Conservation (phyloP, 2,797 vertebrate species). For the Pelodytes ibericus region DNA sequence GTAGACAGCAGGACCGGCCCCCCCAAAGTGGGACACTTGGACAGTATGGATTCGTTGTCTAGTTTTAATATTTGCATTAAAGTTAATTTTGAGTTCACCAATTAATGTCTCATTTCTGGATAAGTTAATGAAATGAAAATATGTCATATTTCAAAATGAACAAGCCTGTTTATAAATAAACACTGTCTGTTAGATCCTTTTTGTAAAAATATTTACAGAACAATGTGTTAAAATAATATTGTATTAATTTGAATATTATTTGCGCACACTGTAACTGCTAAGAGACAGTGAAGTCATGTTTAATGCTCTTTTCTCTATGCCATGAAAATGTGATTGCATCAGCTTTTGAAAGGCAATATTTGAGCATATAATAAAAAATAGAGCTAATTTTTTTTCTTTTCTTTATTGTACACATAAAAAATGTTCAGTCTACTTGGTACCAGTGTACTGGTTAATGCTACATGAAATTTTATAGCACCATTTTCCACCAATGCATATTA, state of each 20-base stretch:
- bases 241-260: slow-evolving; percentile 9
- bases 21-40: too few species aligned
- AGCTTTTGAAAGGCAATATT: slow-evolving; percentile 27
- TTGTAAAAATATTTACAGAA: too few species aligned
- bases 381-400: slow-evolving; percentile 33
- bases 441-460: slow-evolving; percentile 54
- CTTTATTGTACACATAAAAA: slow-evolving; percentile 52
- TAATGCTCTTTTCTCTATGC: not conserved
- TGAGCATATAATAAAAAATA: slow-evolving; percentile 40
- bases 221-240: too few species aligned
- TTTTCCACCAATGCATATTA: slow-evolving; percentile 54
- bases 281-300: slow-evolving; percentile 1
- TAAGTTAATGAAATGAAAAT: too few species aligned
- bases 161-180: too few species aligned
- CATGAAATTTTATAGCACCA: slow-evolving; percentile 53
- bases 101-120: too few species aligned
- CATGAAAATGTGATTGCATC: slow-evolving; percentile 22
- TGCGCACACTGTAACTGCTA: not conserved
- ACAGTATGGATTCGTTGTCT: too few species aligned
- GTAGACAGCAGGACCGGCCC: too few species aligned
- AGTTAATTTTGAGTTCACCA: too few species aligned
- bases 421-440: slow-evolving; percentile 46
- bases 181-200: too few species aligned
- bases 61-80: too few species aligned
- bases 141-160: too few species aligned